Percentiles rank a stretch among this genome's conserved stretches.
These are phyloP conservation scores for Scomber japonicus DNA, from an alignment of 2,113 vertebrate species.

Conservation along the genomic window DNA sequence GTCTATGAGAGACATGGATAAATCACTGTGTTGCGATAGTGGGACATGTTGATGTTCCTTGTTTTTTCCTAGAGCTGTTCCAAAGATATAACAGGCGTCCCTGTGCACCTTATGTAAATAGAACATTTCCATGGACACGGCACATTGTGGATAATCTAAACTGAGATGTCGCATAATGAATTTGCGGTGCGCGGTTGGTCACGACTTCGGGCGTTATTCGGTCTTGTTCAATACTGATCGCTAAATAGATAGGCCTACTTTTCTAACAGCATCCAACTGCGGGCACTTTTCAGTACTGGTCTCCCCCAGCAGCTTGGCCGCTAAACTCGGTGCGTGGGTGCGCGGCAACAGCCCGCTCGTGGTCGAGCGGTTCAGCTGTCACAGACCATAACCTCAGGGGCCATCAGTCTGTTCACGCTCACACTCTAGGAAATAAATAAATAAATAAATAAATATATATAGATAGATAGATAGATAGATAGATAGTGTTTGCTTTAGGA, in stretches of 20 bases:
- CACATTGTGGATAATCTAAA: conserved; percentile 26
- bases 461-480: neutral
- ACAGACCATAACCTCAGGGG: conserved; percentile 49
- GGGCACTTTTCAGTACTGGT: conserved; percentile 53
- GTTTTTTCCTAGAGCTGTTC: conserved; percentile 44
- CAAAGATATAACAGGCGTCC: conserved; percentile 32
- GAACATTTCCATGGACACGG: conserved; percentile 41
- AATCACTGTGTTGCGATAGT: conserved; percentile 20
- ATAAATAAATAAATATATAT: neutral
- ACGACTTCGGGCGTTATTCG: conserved; percentile 56
- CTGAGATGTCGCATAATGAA: conserved; percentile 48
- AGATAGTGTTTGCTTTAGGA: neutral
- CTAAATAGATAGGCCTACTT: conserved; percentile 43
- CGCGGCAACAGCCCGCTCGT: conserved; percentile 66
- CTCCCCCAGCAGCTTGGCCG: conserved; percentile 52
- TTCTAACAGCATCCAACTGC: conserved; percentile 47
- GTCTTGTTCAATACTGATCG: conserved; percentile 35
- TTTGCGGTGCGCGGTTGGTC: conserved; percentile 27
- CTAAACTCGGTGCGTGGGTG: conserved; percentile 65
- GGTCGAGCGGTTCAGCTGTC: conserved; percentile 60
- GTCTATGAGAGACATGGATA: conserved; percentile 16
- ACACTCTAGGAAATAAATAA: neutral
- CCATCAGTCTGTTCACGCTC: conserved; percentile 27
- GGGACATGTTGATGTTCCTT: conserved; percentile 28
- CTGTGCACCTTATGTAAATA: conserved; percentile 47